phyloP scores from a whole-genome alignment of 2,113 vertebrate genomes.

The Lamprologus callipterus region DNA sequence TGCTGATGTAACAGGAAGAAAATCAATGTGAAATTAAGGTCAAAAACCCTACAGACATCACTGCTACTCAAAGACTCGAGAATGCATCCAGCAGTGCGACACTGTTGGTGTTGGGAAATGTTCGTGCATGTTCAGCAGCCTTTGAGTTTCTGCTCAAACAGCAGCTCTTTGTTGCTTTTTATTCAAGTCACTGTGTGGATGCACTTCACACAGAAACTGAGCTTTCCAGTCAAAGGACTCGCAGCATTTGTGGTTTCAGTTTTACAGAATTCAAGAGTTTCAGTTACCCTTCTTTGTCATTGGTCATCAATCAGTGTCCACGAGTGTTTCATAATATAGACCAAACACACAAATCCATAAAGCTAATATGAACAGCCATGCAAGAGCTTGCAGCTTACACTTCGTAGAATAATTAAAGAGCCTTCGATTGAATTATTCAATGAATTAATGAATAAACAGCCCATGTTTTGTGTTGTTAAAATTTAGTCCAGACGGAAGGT shows the following conservation, averaged over 20 bases:
- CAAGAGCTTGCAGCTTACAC: background rate
- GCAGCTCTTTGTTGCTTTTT: background rate
- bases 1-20: background rate
- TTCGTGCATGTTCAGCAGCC: background rate
- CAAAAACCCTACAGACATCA: background rate
- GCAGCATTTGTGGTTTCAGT: background rate
- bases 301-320: background rate
- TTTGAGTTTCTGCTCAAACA: background rate
- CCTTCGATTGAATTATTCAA: background rate
- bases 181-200: background rate
- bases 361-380: background rate
- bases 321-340: background rate
- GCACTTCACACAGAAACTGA: background rate
- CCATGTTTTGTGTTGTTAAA: background rate
- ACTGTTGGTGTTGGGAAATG: background rate
- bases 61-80: background rate
- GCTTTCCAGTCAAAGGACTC: background rate
- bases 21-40: background rate
- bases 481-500: fast-evolving
- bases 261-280: background rate
- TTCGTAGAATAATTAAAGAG: fast-evolving
- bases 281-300: background rate
- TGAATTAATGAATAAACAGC: background rate
- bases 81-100: background rate
- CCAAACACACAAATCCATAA: background rate